Conservation (phyloP, 2,888 invertebrate genomes). For the Luffia ferchaultella region DNA sequence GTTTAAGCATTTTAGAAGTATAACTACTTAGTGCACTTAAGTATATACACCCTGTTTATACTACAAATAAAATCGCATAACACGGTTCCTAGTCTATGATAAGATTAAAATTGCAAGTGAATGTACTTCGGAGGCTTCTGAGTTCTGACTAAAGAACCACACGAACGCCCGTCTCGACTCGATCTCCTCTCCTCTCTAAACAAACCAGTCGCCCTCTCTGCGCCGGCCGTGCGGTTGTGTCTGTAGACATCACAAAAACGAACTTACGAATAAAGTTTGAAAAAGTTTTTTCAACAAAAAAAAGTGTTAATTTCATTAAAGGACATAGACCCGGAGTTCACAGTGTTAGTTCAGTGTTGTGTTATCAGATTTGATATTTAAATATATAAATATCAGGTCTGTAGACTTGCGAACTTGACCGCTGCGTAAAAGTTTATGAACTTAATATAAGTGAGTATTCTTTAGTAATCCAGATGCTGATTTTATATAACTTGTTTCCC, state of each 20-base stretch:
- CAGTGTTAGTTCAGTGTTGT: not conserved
- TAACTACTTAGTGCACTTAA: no score
- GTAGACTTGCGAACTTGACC: slow-evolving; percentile 3
- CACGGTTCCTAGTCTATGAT: no score
- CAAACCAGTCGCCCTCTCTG: not conserved
- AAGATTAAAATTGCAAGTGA: not conserved
- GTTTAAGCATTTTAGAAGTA: no score
- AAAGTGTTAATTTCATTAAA: no score
- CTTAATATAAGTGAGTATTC: not conserved
- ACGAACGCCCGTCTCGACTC: not conserved
- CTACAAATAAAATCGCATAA: no score
- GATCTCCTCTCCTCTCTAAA: not conserved
- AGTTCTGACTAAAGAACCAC: no score
- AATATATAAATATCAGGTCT: no score
- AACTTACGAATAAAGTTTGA: not conserved
- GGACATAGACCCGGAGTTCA: no score
- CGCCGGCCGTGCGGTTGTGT: not conserved
- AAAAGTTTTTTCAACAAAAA: no score
- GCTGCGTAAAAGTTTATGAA: not conserved
- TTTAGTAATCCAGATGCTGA: slow-evolving; percentile 10
- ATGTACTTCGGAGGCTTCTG: not conserved
- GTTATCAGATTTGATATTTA: no score
- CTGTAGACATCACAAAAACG: not conserved
- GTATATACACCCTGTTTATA: no score
- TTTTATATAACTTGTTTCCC: no score